Base-by-base conservation (phyloP, 2,113 vertebrate species). In the Muntiacus muntjak region DNA sequence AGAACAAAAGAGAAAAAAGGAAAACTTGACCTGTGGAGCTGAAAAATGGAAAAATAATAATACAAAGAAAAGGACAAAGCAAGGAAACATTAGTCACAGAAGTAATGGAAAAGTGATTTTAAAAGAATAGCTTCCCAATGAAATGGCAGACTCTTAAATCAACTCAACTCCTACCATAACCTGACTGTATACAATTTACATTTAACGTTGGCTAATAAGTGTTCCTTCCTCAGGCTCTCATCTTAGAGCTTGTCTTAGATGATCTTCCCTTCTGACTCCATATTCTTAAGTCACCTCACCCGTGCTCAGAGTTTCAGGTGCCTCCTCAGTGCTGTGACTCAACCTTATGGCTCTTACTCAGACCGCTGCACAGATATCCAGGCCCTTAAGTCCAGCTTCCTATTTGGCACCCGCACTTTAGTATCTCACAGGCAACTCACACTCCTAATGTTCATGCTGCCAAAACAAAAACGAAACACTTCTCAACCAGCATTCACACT, bases 1-100 rank as follows among this genome's bases (percentile, higher is more conserved):
- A 8, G 60, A 17, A 21, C 1, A 26, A 26, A 21, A 11, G 45
- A 60, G 50, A 6, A 74, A 94, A 28, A 47, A 90, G 57, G n/a
- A 89, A 95, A 90, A 88, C 17, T 54, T 91, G 88, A 15, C 74
- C 33, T 8, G 14, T 62, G 45, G 40, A 85, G 33, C 71, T 79
- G 40, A 97, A 97, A 43, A 81, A 81, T 40, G 81, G 52, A 79
- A 93, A 78, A 92, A n/a, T 64, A 74, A 67, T 93, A 90, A 67
- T 40, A 43, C n/a, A 93, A 17, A 50, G 57, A 36, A 91, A 93
- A 91, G 10, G 52, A 74, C 11, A 71, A 89, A 94, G 15, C 23
- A 78, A 87, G 45, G 33, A 78, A 94, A 89, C 16, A 30, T 54
- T 47, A 89, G 16, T 40, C 40, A 57, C 36, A 57, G 43, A 91